These are phyloP conservation scores for Cryptosula pallasiana DNA, from an alignment of 2,888 invertebrate species.

Conservation along the genomic window DNA sequence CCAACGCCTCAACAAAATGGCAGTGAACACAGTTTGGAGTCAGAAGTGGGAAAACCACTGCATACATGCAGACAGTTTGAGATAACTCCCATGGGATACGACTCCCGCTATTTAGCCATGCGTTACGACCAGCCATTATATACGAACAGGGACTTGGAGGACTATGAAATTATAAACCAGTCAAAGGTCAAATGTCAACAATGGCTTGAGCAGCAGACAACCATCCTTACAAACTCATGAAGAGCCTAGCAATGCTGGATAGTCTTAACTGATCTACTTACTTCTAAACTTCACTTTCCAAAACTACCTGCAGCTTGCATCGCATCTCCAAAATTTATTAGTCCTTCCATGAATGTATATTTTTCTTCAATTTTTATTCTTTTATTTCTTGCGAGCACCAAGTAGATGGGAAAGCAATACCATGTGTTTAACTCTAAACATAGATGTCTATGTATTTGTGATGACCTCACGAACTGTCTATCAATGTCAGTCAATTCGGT, in stretches of 20 bases:
- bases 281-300: no score
- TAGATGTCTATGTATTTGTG: no score
- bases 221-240: background rate
- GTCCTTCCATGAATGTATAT: no score
- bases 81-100: constrained; percentile 20
- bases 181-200: constrained; percentile 8
- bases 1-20: background rate
- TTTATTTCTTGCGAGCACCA: no score
- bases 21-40: background rate
- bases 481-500: no score
- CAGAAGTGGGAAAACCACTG: background rate
- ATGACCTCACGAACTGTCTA: no score
- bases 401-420: no score
- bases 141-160: background rate
- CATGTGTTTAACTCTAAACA: no score
- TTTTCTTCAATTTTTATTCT: no score
- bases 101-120: constrained; percentile 4
- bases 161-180: background rate
- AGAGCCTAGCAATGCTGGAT: background rate
- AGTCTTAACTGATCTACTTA: no score
- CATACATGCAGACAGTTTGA: constrained; percentile 5
- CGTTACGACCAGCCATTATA: background rate
- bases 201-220: constrained; percentile 1
- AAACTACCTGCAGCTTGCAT: no score
- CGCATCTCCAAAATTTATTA: no score